A percentile compares a stretch with the other conserved stretches of the same genome.
These are phyloP conservation scores for Physeter macrocephalus DNA, from an alignment of 2,113 vertebrate genomes.

Conservation along the genomic window DNA sequence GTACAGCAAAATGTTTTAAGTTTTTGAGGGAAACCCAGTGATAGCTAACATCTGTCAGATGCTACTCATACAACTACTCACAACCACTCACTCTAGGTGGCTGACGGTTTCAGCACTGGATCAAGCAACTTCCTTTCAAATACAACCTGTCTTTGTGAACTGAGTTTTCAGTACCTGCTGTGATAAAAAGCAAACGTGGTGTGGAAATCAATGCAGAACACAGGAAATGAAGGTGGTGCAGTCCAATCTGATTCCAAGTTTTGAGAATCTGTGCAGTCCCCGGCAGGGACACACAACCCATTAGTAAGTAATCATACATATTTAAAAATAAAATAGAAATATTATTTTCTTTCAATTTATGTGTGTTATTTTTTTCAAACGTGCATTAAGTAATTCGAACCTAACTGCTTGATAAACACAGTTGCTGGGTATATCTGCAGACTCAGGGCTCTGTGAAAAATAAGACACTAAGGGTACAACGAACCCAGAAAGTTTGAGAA, in stretches of 20 bases:
- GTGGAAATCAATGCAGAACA: neutral
- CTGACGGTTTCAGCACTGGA: neutral
- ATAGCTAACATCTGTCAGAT: neutral
- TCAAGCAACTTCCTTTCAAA: neutral
- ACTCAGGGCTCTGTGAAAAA: neutral
- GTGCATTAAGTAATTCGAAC: neutral
- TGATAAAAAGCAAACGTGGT: neutral
- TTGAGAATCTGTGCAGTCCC: neutral
- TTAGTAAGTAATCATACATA: neutral
- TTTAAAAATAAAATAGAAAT: neutral
- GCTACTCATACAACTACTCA: neutral
- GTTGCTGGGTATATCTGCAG: neutral
- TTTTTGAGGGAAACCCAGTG: neutral
- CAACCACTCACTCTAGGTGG: neutral
- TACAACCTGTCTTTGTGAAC: neutral
- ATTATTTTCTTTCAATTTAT: neutral
- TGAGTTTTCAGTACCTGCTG: neutral
- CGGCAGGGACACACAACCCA: too few species aligned
- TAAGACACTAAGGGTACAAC: neutral
- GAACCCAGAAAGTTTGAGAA: neutral
- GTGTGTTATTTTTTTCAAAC: neutral
- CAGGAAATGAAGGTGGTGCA: neutral
- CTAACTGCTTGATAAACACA: neutral
- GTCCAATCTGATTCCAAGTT: neutral
- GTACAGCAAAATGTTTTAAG: neutral